Conservation (phyloP, 92 coral and sea anemone species). For the Zoanthus sociatus region DNA sequence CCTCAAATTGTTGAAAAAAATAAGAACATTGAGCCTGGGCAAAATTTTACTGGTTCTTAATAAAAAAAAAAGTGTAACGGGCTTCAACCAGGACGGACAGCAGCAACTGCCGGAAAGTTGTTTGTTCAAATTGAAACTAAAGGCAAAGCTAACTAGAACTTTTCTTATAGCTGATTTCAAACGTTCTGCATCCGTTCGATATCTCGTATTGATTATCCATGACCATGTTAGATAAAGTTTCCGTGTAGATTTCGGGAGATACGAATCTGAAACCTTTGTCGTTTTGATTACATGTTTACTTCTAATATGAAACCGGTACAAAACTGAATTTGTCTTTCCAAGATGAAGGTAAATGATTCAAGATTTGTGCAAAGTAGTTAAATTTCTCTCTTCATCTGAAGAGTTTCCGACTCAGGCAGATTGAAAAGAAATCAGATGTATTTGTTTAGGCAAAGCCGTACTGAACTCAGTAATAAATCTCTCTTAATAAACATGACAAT, state of each 20-base stretch:
- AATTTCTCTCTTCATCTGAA: no score
- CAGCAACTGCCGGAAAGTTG: neutral
- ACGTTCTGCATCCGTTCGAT: neutral
- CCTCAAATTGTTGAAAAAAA: no score
- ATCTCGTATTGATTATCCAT: neutral
- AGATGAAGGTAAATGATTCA: neutral
- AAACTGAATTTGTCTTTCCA: neutral
- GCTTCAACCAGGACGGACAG: no score
- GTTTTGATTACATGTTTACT: neutral
- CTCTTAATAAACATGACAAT: slow-evolving; percentile 15
- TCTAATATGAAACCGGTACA: slow-evolving; percentile 1
- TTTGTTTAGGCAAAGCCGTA: neutral
- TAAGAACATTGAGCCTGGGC: no score
- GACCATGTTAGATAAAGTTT: neutral
- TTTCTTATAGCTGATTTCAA: neutral
- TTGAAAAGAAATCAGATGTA: neutral
- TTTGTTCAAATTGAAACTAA: neutral
- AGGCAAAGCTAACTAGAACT: neutral
- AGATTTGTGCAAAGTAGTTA: neutral
- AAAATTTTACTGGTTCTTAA: no score
- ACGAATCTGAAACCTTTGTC: neutral
- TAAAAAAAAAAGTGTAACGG: no score
- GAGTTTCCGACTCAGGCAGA: no score
- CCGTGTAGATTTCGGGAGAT: neutral
- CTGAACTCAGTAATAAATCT: neutral